Evolutionary conservation across 2,888 invertebrate genomes (phyloP).

Genomic region (Mechanitis messenoides): DNA sequence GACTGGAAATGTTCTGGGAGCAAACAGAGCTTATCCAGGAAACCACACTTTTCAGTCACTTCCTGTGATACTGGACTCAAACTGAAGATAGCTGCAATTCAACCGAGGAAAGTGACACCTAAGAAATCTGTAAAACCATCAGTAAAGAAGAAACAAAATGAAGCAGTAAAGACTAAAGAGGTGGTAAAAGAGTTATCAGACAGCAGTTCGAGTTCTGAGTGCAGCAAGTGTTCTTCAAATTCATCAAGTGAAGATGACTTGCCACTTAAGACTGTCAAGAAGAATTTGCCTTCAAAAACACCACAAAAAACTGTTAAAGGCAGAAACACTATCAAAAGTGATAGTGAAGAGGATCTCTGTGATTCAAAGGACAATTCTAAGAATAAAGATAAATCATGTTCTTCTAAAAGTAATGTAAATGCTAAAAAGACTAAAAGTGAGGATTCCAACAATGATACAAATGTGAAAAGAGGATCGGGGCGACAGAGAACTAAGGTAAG

Average conservation of each 20-base stretch:
- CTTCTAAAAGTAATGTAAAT: slow-evolving; percentile 42
- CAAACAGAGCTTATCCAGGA: slow-evolving; percentile 52
- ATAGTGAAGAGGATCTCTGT: slow-evolving; percentile 53
- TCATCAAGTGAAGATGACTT: slow-evolving; percentile 70
- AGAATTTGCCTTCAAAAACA: slow-evolving; percentile 52
- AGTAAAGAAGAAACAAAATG: slow-evolving; percentile 56
- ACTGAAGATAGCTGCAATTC: slow-evolving; percentile 78
- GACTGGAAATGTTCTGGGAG: slow-evolving; percentile 64
- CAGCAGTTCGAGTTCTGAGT: slow-evolving; percentile 69
- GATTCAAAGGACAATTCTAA: slow-evolving; percentile 53
- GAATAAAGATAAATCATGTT: slow-evolving; percentile 57
- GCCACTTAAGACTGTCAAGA: slow-evolving; percentile 63
- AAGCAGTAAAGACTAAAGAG: slow-evolving; percentile 35
- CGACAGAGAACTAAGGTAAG: slow-evolving; percentile 67
- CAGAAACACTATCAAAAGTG: slow-evolving; percentile 46
- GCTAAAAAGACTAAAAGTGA: slow-evolving; percentile 63
- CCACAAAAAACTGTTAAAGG: slow-evolving; percentile 46
- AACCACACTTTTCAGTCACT: slow-evolving; percentile 78
- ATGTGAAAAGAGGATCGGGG: slow-evolving; percentile 56
- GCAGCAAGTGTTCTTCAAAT: slow-evolving; percentile 67
- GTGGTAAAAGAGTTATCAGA: slow-evolving; percentile 50
- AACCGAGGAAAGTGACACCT: slow-evolving; percentile 60
- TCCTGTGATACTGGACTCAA: slow-evolving; percentile 78
- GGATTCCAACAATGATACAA: slow-evolving; percentile 42
- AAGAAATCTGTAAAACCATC: slow-evolving; percentile 56